Evolutionary conservation across 2,113 vertebrate species (phyloP).

Genomic region (Asarcornis scutulata): DNA sequence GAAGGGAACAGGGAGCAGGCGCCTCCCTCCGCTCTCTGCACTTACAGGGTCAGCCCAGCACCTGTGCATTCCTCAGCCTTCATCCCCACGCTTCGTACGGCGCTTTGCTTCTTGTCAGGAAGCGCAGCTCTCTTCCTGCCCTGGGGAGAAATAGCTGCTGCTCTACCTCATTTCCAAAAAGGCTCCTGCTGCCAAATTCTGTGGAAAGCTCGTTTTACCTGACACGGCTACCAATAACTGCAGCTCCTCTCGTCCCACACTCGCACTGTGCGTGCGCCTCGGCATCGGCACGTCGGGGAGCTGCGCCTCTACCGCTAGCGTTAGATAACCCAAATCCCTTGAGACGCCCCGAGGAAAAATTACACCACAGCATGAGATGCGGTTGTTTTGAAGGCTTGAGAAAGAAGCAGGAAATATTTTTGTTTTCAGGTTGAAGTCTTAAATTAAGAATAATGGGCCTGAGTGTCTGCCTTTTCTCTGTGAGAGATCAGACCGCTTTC

Average conservation of each 20-base stretch:
- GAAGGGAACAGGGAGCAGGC: neutral
- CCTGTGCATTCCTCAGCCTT: neutral
- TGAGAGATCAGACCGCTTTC: neutral
- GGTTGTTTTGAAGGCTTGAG: constrained; percentile 22
- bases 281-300: neutral
- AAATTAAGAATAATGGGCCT: neutral
- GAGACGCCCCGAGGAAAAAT: neutral
- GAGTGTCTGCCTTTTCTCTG: neutral
- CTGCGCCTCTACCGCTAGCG: neutral
- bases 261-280: neutral
- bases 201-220: constrained; percentile 5
- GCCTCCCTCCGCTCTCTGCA: neutral
- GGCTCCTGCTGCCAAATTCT: neutral
- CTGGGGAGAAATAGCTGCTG: neutral
- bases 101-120: neutral
- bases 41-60: neutral
- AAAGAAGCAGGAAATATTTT: constrained; percentile 17
- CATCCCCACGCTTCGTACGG: neutral
- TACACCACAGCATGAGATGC: neutral
- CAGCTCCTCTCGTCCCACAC: constrained; percentile 26
- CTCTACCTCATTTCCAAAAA: neutral
- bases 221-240: neutral
- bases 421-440: neutral
- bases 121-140: neutral
- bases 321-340: neutral